phyloP scores from a whole-genome alignment of 92 coral and sea anemone species.

The Epizoanthus scotinus region DNA sequence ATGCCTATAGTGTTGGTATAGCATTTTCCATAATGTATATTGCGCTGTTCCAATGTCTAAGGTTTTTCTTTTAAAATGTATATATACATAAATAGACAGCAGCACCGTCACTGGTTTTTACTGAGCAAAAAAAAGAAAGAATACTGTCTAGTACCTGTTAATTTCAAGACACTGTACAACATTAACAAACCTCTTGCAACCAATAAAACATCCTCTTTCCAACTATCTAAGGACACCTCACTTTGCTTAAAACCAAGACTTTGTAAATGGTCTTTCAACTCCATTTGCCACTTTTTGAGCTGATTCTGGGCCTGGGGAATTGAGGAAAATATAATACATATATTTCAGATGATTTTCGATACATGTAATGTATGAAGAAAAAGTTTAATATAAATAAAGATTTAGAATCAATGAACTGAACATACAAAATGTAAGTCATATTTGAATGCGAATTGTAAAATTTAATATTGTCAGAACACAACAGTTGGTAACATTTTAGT shows the following conservation, averaged over 20 bases:
- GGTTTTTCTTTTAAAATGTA: too few species aligned
- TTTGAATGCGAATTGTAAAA: too few species aligned
- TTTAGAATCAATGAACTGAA: too few species aligned
- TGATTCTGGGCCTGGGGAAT: conserved; percentile 26
- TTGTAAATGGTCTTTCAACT: conserved; percentile 8
- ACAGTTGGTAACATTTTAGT: too few species aligned
- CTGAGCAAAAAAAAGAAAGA: background rate
- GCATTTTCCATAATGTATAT: too few species aligned
- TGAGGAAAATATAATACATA: background rate
- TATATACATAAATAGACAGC: too few species aligned
- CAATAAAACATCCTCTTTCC: conserved; percentile 48
- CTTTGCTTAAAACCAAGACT: conserved; percentile 26
- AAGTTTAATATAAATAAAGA: background rate
- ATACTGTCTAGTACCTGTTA: background rate
- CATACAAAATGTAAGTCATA: too few species aligned
- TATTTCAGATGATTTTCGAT: background rate
- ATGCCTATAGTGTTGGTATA: too few species aligned
- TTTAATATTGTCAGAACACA: too few species aligned
- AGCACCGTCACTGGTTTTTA: too few species aligned
- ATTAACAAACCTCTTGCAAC: conserved; percentile 56
- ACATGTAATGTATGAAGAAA: background rate
- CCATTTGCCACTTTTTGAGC: conserved; percentile 1
- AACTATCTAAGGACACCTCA: conserved; percentile 6
- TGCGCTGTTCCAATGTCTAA: too few species aligned
- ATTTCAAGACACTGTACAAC: background rate